Conservation (phyloP, 2,113 vertebrate species). For the Mesembrinibis cayennensis region DNA sequence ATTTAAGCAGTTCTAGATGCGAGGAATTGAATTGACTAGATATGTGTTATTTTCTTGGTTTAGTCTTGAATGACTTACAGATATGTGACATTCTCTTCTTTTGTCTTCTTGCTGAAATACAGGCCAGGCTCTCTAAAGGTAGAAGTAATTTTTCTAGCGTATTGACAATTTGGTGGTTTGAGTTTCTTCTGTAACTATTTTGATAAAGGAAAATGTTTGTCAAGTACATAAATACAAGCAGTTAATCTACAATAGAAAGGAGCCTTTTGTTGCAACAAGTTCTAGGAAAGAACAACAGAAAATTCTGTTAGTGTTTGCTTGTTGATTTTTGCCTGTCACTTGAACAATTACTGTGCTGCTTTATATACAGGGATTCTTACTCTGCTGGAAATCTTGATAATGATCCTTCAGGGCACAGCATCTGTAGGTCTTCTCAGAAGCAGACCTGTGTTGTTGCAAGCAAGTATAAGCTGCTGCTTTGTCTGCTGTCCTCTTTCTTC, state of each 20-base stretch:
- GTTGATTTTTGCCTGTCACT: not conserved
- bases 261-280: not conserved
- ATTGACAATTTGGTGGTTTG: not conserved
- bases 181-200: not conserved
- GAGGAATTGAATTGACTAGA: not conserved
- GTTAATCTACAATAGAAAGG: not conserved
- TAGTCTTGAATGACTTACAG: not conserved
- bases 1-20: not conserved
- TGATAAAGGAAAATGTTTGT: not conserved
- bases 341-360: not conserved
- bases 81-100: not conserved
- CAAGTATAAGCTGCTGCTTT: not conserved
- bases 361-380: not conserved
- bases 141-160: not conserved
- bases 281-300: not conserved
- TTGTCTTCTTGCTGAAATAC: not conserved
- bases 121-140: not conserved
- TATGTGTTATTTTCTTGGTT: not conserved
- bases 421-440: not conserved
- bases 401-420: not conserved
- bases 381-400: constrained; percentile 8
- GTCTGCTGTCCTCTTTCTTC: not conserved
- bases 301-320: not conserved
- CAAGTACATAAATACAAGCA: not conserved
- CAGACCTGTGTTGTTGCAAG: not conserved